Percentiles rank a stretch among this genome's conserved stretches.
phyloP scores from a whole-genome alignment of 1,140 invertebrate species.

The Cotesia glomerata region DNA sequence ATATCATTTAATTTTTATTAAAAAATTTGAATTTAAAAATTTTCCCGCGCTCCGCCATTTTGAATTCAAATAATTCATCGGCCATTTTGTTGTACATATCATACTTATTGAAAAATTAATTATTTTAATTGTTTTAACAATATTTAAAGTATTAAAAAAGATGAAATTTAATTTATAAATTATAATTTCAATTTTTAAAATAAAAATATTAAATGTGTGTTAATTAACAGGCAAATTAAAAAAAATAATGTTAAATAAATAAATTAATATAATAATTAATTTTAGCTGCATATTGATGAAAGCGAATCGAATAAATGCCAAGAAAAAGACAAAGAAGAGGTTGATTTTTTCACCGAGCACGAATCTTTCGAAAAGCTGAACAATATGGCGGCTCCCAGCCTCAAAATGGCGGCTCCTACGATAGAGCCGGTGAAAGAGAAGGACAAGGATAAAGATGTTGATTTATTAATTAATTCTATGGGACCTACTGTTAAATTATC shows the following conservation, averaged over 20 bases:
- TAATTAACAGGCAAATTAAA: not conserved
- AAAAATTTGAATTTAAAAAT: too few species aligned
- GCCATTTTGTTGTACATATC: too few species aligned
- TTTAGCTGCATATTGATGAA: conserved; percentile 70
- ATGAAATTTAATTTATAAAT: too few species aligned
- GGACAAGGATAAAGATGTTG: conserved; percentile 25
- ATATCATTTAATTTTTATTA: too few species aligned
- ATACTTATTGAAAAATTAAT: too few species aligned
- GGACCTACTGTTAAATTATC: conserved; percentile 57
- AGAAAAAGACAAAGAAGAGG: conserved; percentile 71
- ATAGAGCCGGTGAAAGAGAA: conserved; percentile 10
- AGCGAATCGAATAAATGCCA: conserved; percentile 52
- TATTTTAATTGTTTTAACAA: too few species aligned
- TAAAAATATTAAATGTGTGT: too few species aligned
- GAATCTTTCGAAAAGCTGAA: conserved; percentile 57
- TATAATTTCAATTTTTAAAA: too few species aligned
- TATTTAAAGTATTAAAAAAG: too few species aligned
- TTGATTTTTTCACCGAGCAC: conserved; percentile 85
- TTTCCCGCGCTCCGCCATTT: too few species aligned
- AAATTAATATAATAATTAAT: not conserved
- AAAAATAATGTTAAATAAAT: not conserved
- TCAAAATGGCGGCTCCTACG: not conserved
- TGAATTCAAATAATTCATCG: too few species aligned
- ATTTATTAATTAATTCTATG: conserved; percentile 32
- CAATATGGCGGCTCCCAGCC: conserved; percentile 17